Conservation (phyloP, 2,113 vertebrate genomes). For the Taurulus bubalis region DNA sequence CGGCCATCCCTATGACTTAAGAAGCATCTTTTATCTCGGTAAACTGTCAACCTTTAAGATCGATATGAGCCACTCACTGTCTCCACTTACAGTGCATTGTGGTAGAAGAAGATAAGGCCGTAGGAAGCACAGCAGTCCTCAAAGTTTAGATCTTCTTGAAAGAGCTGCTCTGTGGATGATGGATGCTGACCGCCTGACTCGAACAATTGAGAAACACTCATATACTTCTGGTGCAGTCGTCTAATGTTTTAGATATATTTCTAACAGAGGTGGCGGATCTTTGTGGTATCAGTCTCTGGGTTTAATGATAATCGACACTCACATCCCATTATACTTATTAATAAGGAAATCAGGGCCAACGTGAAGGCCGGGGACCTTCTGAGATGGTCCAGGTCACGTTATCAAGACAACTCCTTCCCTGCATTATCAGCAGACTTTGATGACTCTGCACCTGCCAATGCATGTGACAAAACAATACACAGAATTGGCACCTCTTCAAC, state of each 20-base stretch:
- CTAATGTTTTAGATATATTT: conserved; percentile 36
- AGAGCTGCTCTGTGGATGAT: conserved; percentile 39
- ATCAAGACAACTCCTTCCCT: conserved; percentile 32
- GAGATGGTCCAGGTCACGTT: conserved; percentile 36
- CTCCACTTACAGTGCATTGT: conserved; percentile 46
- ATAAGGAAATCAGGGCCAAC: background rate
- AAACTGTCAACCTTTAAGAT: conserved; percentile 58
- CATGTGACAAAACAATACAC: conserved; percentile 45
- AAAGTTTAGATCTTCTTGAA: conserved; percentile 37
- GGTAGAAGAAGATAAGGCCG: conserved; percentile 34
- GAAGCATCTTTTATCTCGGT: conserved; percentile 49
- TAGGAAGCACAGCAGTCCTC: conserved; percentile 31
- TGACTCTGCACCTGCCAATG: conserved; percentile 44
- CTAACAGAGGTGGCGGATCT: background rate
- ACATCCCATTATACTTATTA: background rate
- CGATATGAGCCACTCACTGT: conserved; percentile 45
- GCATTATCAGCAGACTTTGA: conserved; percentile 20
- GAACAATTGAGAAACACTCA: conserved; percentile 20
- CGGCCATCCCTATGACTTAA: conserved; percentile 28
- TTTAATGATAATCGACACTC: background rate
- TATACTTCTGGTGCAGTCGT: background rate
- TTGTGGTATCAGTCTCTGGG: background rate
- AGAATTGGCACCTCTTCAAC: conserved; percentile 54
- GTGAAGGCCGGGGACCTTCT: background rate
- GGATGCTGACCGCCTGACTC: conserved; percentile 36